A percentile compares a stretch with the other conserved stretches of the same genome.
Evolutionary conservation across 2,888 invertebrate species (phyloP).

Genomic region (Drymonia ruficornis): DNA sequence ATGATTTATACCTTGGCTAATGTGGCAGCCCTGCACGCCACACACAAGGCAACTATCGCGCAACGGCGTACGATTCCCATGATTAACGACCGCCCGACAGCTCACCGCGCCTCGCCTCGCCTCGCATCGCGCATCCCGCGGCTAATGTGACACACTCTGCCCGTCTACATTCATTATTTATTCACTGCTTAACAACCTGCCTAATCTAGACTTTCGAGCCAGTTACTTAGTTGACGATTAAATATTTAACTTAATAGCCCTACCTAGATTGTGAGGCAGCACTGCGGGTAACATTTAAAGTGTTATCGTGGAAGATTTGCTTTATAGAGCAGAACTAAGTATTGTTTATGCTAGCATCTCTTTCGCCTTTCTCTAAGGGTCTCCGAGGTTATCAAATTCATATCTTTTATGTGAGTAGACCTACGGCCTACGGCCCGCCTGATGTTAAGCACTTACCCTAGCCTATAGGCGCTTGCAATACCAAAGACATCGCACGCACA

Average conservation of each 20-base stretch:
- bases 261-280: slow-evolving; percentile 7
- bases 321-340: too few relatives aligned
- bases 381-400: too few relatives aligned
- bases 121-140: slow-evolving; percentile 2
- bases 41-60: slow-evolving; percentile 10
- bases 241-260: slow-evolving; percentile 20
- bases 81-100: slow-evolving; percentile 29
- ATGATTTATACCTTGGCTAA: background rate
- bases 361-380: too few relatives aligned
- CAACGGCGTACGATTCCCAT: slow-evolving; percentile 12
- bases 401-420: too few relatives aligned
- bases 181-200: slow-evolving; percentile 14
- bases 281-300: slow-evolving; percentile 1
- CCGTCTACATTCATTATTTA: slow-evolving; percentile 26
- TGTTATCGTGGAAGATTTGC: background rate
- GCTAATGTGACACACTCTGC: slow-evolving; percentile 8
- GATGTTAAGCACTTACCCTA: too few relatives aligned
- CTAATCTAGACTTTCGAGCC: slow-evolving; percentile 6
- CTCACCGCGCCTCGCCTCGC: slow-evolving; percentile 1
- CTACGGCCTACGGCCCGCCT: too few relatives aligned
- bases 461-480: too few relatives aligned
- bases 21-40: slow-evolving; percentile 7
- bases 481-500: too few relatives aligned
- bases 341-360: too few relatives aligned
- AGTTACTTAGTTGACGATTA: slow-evolving; percentile 19